Evolutionary conservation across 2,113 vertebrate genomes (phyloP).

Genomic region (Hippocampus zosterae): DNA sequence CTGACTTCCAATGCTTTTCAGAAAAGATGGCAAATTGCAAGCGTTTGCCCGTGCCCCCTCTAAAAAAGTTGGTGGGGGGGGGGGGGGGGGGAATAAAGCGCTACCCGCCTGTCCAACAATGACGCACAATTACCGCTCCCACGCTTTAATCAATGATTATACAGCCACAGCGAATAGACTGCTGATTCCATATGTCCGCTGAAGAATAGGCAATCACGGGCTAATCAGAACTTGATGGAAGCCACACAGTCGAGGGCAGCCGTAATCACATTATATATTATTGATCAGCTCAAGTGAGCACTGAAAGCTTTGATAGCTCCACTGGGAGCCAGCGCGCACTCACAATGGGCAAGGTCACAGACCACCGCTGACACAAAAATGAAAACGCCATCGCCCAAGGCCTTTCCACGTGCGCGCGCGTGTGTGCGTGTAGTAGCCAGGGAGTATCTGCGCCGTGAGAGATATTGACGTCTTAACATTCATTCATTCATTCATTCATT

Average conservation of each 20-base stretch:
- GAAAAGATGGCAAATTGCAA: conserved; percentile 53
- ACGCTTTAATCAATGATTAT: conserved; percentile 68
- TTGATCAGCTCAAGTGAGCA: conserved; percentile 52
- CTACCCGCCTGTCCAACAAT: conserved; percentile 53
- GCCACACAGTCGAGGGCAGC: conserved; percentile 50
- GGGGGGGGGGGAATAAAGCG: too few species aligned
- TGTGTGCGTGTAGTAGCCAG: conserved; percentile 16
- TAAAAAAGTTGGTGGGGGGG: too few species aligned
- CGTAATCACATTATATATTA: conserved; percentile 63
- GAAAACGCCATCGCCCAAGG: not conserved
- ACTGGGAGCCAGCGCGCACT: not conserved
- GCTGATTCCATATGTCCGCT: conserved; percentile 63
- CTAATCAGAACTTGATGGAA: conserved; percentile 66
- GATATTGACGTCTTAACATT: conserved; percentile 77
- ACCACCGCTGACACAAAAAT: not conserved
- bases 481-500: too few species aligned
- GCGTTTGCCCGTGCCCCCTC: conserved; percentile 18
- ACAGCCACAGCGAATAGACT: conserved; percentile 61
- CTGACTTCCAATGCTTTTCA: conserved; percentile 36
- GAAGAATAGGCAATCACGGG: conserved; percentile 67
- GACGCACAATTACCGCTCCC: conserved; percentile 56
- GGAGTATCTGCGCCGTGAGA: conserved; percentile 59
- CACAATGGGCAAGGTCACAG: conserved; percentile 30
- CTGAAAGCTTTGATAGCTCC: conserved; percentile 42
- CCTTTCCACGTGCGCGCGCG: not conserved